These are phyloP conservation scores for Premnoplex brunnescens DNA, from an alignment of 2,797 vertebrate genomes.

Conservation along the genomic window DNA sequence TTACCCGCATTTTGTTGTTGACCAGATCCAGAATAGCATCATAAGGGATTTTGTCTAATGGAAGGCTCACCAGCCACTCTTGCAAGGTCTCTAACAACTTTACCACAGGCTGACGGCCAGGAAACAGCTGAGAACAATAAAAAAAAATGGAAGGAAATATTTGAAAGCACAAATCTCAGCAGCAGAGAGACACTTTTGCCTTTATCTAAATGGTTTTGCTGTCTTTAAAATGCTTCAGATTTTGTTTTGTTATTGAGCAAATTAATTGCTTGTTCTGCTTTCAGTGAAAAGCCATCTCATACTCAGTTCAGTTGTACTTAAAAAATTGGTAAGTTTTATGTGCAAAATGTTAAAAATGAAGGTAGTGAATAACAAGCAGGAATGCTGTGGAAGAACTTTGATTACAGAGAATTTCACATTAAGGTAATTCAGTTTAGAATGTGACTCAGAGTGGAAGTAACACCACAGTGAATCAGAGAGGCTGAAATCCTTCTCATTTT, in stretches of 20 bases:
- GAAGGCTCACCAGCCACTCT: constrained; percentile 92
- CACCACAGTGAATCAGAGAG: background rate
- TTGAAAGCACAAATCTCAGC: background rate
- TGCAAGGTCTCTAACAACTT: constrained; percentile 91
- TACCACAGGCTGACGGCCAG: constrained; percentile 85
- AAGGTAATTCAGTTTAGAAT: background rate
- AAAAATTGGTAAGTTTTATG: background rate
- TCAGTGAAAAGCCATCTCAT: background rate
- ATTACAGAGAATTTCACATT: background rate
- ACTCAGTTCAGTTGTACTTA: background rate
- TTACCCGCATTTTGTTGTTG: constrained; percentile 96
- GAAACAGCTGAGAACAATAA: constrained; percentile 77
- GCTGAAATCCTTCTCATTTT: background rate
- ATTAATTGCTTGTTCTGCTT: background rate
- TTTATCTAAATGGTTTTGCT: background rate
- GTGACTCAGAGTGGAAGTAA: background rate
- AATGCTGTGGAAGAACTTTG: background rate
- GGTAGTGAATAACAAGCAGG: background rate
- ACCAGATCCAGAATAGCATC: constrained; percentile 92
- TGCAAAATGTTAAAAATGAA: background rate
- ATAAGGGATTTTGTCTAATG: constrained; percentile 91
- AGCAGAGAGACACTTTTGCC: background rate
- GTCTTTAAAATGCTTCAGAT: background rate
- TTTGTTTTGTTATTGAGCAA: background rate
- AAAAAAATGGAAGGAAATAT: background rate